A percentile compares a stretch with the other conserved stretches of the same genome.
phyloP scores from a whole-genome alignment of 2,797 vertebrate species.

The Hyperoplus lanceolatus region DNA sequence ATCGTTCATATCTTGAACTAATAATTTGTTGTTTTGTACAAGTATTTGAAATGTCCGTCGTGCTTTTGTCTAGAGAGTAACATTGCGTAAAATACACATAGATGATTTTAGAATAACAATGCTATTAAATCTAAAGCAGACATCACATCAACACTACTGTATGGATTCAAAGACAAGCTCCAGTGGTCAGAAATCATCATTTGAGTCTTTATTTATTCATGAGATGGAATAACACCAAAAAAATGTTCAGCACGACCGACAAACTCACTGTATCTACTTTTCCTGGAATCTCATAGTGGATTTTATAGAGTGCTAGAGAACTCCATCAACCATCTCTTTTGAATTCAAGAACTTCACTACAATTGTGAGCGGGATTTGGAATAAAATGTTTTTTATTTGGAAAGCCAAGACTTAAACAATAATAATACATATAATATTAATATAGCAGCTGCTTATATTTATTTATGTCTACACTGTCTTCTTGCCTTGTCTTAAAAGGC shows the following conservation, averaged over 20 bases:
- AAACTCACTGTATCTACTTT: background rate
- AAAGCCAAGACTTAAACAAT: background rate
- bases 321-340: background rate
- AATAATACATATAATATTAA: background rate
- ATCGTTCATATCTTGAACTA: background rate
- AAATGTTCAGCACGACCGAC: slow-evolving; percentile 4
- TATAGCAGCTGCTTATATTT: background rate
- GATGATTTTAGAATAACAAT: background rate
- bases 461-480: background rate
- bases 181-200: slow-evolving; percentile 30
- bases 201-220: slow-evolving; percentile 49
- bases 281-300: too few relatives aligned
- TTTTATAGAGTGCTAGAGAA: too few relatives aligned
- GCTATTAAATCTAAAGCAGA: background rate
- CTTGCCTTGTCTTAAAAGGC: background rate
- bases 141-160: background rate
- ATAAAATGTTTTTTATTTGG: background rate
- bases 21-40: background rate
- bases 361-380: background rate
- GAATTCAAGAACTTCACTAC: background rate
- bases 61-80: background rate
- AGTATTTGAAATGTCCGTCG: background rate
- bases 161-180: slow-evolving; percentile 15
- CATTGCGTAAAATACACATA: background rate
- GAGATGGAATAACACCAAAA: slow-evolving; percentile 9